Base-by-base conservation (phyloP, 2,113 vertebrate species). In the Glaucomys volans region DNA sequence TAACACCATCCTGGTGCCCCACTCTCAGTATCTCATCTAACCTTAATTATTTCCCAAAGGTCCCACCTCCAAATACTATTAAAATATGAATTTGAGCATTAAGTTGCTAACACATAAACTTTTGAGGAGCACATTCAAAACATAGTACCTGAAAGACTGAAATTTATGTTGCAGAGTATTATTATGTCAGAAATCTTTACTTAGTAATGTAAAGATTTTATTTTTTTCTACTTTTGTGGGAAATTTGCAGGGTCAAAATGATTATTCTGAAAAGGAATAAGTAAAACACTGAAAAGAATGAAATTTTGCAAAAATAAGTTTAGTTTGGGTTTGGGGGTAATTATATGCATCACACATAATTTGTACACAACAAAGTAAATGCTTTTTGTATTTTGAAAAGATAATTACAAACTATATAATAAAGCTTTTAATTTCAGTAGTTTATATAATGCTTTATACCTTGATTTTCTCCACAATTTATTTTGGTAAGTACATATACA, bases 231-330 rank as follows among this genome's bases (percentile, higher is more conserved):
- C 2, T 97, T 97, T 95, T 91, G 8, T 3, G 69, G 22, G 20
- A 50, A n/a, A 26, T 28, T 42, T 87, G 54, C 76, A 77, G 82
- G 59, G 11, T 4, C 40, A 85, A 90, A 80, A 22, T 59, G 50
- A 32, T 37, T 84, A 77, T 69, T 83, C 37, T 64, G 8, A 71
- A 96, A 96, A 80, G 2, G 0, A 24, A 12, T 93, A 32, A 93
- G 52, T 77, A 32, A 96, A 88, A 96, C 7, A 96, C 7, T 69
- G 40, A 40, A 62, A 75, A 85, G n/a, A 37, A 52, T 96, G 79
- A 35, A 57, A 93, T 30, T 74, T 59, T 32, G 54, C 17, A 81
- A 85, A 85, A 83, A 32, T 50, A 16, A 64, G 3, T 64, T 87
- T 84, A 67, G 44, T n/a, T 28, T 24, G 74, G 64, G 30, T 4